Percentiles rank a stretch among this genome's conserved stretches.
Evolutionary conservation across 2,888 invertebrate genomes (phyloP).

Genomic region (Empis stercorea): DNA sequence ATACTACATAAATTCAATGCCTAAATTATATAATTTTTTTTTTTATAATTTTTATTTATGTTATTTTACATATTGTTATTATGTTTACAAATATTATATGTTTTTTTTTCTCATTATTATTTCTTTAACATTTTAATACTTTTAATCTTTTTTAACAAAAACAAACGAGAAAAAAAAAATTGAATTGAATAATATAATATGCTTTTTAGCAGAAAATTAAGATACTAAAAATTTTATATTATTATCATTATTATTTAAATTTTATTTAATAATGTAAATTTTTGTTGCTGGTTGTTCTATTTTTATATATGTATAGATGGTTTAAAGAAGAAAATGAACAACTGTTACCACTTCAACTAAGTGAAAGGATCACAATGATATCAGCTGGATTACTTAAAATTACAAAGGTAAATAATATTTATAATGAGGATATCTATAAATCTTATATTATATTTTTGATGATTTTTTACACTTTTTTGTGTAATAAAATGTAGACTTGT

Average conservation of each 20-base stretch:
- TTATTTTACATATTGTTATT: too few species aligned
- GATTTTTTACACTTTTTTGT: neutral
- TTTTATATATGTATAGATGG: slow-evolving; percentile 42
- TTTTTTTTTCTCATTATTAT: too few species aligned
- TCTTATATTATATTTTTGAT: too few species aligned
- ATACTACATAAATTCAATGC: too few species aligned
- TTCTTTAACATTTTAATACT: too few species aligned
- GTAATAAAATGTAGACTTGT: neutral
- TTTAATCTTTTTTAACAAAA: too few species aligned
- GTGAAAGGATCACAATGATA: slow-evolving; percentile 45
- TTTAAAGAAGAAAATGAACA: slow-evolving; percentile 61
- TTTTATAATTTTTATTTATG: too few species aligned
- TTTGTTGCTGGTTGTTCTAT: neutral
- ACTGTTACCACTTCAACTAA: slow-evolving; percentile 52
- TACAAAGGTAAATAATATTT: slow-evolving; percentile 45
- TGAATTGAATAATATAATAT: neutral
- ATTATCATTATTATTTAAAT: neutral
- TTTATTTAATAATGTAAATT: slow-evolving; percentile 7
- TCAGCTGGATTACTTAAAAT: slow-evolving; percentile 54
- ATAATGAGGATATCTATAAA: too few species aligned
- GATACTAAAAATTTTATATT: neutral
- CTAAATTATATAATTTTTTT: too few species aligned
- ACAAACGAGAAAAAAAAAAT: neutral
- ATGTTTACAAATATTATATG: too few species aligned
- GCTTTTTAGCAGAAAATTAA: neutral